phyloP scores from a whole-genome alignment of 2,888 invertebrate species.

The Habrosyne pyritoides region DNA sequence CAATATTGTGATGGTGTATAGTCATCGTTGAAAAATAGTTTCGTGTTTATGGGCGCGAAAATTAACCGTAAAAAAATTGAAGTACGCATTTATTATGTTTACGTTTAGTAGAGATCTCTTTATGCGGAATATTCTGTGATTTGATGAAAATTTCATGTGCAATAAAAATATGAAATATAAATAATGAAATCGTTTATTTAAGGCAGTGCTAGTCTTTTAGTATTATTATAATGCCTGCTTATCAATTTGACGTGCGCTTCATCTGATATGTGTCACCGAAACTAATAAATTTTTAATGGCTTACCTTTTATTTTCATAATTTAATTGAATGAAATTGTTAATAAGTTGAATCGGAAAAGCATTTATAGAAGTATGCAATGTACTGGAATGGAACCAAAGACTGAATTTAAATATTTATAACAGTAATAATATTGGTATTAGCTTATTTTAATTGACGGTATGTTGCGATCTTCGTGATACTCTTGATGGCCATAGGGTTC shows the following conservation, averaged over 20 bases:
- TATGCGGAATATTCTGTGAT: constrained; percentile 70
- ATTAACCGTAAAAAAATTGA: not conserved
- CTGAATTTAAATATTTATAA: constrained; percentile 72
- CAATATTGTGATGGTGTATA: not conserved
- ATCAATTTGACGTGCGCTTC: constrained; percentile 35
- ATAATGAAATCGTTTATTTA: constrained; percentile 13
- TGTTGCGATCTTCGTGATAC: constrained; percentile 37
- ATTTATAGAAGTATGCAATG: constrained; percentile 59
- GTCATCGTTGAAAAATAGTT: not conserved
- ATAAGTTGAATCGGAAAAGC: constrained; percentile 46
- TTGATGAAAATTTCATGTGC: constrained; percentile 63
- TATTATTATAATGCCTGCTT: constrained; percentile 35
- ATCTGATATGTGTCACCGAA: constrained; percentile 55
- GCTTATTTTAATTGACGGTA: constrained; percentile 56
- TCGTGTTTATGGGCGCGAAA: not conserved
- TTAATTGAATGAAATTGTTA: constrained; percentile 54
- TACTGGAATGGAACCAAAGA: constrained; percentile 77
- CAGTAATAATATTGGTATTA: constrained; percentile 70
- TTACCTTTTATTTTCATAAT: constrained; percentile 25
- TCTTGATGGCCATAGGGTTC: constrained; percentile 34
- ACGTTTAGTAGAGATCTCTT: constrained; percentile 59
- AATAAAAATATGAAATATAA: constrained; percentile 52
- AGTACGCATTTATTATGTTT: constrained; percentile 19
- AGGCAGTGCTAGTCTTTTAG: constrained; percentile 50
- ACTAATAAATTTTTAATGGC: constrained; percentile 23